phyloP scores from a whole-genome alignment of 1,140 invertebrate genomes.

The Aphelenchoides fujianensis region DNA sequence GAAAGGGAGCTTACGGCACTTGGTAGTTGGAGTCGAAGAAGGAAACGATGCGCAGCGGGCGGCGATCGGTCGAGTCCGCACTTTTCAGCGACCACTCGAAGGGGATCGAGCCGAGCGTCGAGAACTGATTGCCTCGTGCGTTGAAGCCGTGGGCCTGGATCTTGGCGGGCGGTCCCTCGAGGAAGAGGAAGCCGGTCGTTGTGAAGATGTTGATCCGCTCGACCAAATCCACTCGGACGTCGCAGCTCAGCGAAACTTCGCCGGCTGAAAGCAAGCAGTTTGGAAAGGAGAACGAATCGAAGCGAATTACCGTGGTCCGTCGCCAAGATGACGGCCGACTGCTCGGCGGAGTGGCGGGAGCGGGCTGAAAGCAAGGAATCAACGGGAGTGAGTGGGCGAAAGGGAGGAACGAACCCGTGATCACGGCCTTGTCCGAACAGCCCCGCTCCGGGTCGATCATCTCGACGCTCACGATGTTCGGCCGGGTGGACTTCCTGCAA shows the following conservation, averaged over 20 bases:
- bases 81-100: slow-evolving; percentile 75
- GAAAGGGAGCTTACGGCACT: slow-evolving; percentile 70
- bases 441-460: slow-evolving; percentile 55
- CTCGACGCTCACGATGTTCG: slow-evolving; percentile 36
- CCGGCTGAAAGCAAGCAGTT: slow-evolving; percentile 67
- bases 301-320: slow-evolving; percentile 71
- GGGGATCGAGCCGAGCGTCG: slow-evolving; percentile 66
- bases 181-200: slow-evolving; percentile 83
- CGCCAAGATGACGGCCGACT: slow-evolving; percentile 82
- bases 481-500: slow-evolving; percentile 39
- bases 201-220: slow-evolving; percentile 78
- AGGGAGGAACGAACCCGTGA: too few relatives aligned
- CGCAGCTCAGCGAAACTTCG: slow-evolving; percentile 78
- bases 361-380: too few relatives aligned
- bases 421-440: slow-evolving; percentile 76
- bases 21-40: slow-evolving; percentile 85
- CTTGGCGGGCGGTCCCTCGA: slow-evolving; percentile 92
- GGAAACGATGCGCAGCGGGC: slow-evolving; percentile 70
- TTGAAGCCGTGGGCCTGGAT: slow-evolving; percentile 86
- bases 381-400: too few relatives aligned
- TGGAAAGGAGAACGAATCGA: too few relatives aligned
- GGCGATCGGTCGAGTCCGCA: slow-evolving; percentile 64
- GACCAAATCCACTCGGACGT: slow-evolving; percentile 87
- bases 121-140: slow-evolving; percentile 69
- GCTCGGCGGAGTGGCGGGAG: slow-evolving; percentile 71